A percentile compares a stretch with the other conserved stretches of the same genome.
These are phyloP conservation scores for Synanthedon myopaeformis DNA, from an alignment of 2,888 invertebrate genomes.

Conservation along the genomic window DNA sequence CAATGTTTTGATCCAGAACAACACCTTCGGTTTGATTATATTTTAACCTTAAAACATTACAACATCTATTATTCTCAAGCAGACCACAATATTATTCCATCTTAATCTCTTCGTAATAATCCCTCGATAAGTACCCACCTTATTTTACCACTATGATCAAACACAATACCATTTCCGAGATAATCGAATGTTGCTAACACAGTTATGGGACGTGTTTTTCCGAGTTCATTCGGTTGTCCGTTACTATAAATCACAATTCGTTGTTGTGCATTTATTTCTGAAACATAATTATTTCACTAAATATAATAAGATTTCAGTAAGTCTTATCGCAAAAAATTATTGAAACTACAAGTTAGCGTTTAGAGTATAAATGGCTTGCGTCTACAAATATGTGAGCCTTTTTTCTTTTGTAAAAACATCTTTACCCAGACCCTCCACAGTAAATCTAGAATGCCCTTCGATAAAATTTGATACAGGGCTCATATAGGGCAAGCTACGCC, in stretches of 20 bases:
- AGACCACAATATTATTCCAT: too few relatives aligned
- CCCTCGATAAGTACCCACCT: constrained; percentile 20
- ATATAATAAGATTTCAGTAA: not conserved
- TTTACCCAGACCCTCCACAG: too few relatives aligned
- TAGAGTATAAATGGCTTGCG: too few relatives aligned
- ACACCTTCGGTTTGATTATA: constrained; percentile 65
- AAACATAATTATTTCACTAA: not conserved
- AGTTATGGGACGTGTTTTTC: constrained; percentile 39
- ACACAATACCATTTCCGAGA: constrained; percentile 55
- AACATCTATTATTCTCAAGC: not conserved
- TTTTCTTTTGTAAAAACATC: too few relatives aligned
- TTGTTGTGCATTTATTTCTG: constrained; percentile 52
- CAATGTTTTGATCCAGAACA: constrained; percentile 43
- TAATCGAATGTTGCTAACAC: constrained; percentile 54
- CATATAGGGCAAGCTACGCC: too few relatives aligned
- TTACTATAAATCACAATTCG: constrained; percentile 51
- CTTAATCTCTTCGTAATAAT: not conserved
- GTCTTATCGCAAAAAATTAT: constrained; percentile 1
- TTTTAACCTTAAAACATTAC: constrained; percentile 34
- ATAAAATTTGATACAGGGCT: too few relatives aligned
- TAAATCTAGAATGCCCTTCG: too few relatives aligned
- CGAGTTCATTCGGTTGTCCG: constrained; percentile 46
- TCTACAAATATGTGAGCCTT: too few relatives aligned
- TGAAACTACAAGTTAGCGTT: too few relatives aligned
- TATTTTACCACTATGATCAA: constrained; percentile 56